Evolutionary conservation across 2,113 vertebrate genomes (phyloP), one percentile per base, ranked within the genome.

Genomic region (Neolamprologus modestus): DNA sequence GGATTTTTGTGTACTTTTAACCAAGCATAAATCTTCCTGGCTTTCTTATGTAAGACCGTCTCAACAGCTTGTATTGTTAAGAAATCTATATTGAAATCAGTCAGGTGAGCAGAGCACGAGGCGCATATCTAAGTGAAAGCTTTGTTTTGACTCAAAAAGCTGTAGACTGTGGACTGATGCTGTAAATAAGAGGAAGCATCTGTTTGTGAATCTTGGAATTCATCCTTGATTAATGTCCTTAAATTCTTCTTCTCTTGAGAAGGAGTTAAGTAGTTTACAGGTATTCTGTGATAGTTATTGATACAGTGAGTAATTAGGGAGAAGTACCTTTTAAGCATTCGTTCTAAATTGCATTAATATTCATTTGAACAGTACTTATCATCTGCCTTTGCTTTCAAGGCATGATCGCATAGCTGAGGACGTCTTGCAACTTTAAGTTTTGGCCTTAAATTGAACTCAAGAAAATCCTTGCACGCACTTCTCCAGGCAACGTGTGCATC

Each of bases 41-140:
- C n/a, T 19, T 8, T 24, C 79, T 90, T 83, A 84, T 73, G 87
- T 55, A 53, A 83, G 66, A 84, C 35, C 24, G 21, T 61, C 47
- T 63, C 57, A 47, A 81, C 82, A 66, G 71, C 68, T 66, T 90
- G 42, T 83, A 19, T 88, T 87, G 59, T 78, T 9, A 16, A 82
- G 59, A 87, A 91, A 92, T 87, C 87, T 63, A 89, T 87, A 78
- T 52, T 52, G 57, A 83, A 85, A 63, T 81, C 78, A 89, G 71
- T 87, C 81, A 91, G 68, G 85, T 91, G 86, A 85, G 87, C 61
- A 50, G 57, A 87, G 47, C 40, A 66, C 9, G 4, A 45, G 53
- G n/a, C 24, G 13, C 19, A 45, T 35, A 81, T 52, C 37, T 45
- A n/a, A 52, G 28, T 28, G 42, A 66, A 28, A 12, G 52, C 63